phyloP scores from a whole-genome alignment of 1,140 invertebrate species.

The Chelonus insularis region DNA sequence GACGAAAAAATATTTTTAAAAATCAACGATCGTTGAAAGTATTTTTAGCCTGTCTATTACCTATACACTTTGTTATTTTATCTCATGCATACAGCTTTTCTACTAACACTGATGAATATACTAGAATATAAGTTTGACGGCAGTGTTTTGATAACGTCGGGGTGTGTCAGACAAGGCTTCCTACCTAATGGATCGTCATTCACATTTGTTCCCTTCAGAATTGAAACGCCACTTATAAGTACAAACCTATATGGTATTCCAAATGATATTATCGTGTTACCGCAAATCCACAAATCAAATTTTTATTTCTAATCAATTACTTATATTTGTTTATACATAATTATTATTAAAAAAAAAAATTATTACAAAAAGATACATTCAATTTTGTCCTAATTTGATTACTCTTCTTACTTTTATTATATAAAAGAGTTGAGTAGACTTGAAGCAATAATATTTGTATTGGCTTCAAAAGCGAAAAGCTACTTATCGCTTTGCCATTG shows the following conservation, averaged over 20 bases:
- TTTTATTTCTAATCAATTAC: too few relatives aligned
- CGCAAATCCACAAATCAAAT: too few relatives aligned
- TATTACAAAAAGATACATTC: neutral
- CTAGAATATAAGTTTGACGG: conserved; percentile 54
- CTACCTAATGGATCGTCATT: conserved; percentile 52
- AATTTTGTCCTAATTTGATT: neutral
- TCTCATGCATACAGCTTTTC: conserved; percentile 47
- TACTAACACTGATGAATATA: conserved; percentile 29
- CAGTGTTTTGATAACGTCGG: conserved; percentile 55
- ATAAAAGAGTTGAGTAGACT: conserved; percentile 24
- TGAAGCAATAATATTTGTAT: conserved; percentile 43
- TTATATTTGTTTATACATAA: too few relatives aligned
- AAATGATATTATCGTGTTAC: conserved; percentile 8
- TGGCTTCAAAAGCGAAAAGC: conserved; percentile 38
- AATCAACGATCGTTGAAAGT: neutral
- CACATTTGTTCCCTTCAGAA: conserved; percentile 36
- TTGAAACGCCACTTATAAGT: conserved; percentile 12
- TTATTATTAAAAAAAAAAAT: neutral
- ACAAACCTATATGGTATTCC: neutral
- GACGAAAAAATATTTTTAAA: too few relatives aligned
- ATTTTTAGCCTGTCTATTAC: neutral
- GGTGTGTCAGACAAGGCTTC: conserved; percentile 50
- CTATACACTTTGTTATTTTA: conserved; percentile 54
- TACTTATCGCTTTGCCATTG: conserved; percentile 22
- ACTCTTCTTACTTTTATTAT: neutral